Conservation (phyloP, 2,888 invertebrate genomes). For the Suillia variegata region DNA sequence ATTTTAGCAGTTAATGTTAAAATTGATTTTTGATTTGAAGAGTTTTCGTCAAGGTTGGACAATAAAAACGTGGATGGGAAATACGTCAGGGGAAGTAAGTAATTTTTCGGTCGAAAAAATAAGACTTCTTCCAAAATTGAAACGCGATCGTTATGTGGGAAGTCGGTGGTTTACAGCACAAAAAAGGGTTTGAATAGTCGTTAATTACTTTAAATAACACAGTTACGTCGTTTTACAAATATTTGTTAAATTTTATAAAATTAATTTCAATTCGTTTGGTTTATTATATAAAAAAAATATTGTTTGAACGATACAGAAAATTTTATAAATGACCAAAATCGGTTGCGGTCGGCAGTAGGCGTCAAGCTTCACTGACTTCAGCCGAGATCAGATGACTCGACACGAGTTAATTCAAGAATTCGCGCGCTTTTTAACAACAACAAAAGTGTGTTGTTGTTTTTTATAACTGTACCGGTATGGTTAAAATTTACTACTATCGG, state of each 20-base stretch:
- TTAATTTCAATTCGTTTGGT: neutral
- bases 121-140: conserved; percentile 29
- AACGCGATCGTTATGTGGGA: neutral
- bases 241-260: neutral
- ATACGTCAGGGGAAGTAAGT: conserved; percentile 26
- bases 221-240: neutral
- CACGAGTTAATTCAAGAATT: no score
- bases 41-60: conserved; percentile 16
- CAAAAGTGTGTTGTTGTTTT: no score
- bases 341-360: no score
- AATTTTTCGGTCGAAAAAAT: conserved; percentile 21
- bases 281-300: no score
- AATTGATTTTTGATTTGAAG: conserved; percentile 30
- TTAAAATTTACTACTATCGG: no score
- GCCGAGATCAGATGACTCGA: no score
- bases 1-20: conserved; percentile 24
- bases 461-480: no score
- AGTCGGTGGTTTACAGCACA: neutral
- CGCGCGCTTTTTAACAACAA: no score
- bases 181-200: neutral
- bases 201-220: conserved; percentile 2
- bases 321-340: no score
- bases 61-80: neutral
- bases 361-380: no score
- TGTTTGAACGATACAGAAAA: no score